phyloP scores from a whole-genome alignment of 2,113 vertebrate species.

The Conger conger region DNA sequence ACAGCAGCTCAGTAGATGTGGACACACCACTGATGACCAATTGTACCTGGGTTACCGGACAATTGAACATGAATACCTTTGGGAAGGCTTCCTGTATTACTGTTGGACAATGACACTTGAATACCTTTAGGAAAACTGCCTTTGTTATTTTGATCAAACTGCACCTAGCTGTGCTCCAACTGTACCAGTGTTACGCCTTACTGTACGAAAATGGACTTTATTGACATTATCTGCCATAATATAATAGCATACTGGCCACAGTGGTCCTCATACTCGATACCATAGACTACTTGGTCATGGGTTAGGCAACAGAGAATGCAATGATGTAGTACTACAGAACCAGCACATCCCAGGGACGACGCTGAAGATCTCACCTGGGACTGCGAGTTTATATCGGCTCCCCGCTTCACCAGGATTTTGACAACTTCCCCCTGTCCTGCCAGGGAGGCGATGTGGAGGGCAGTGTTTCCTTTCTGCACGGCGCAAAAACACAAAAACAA shows the following conservation, averaged over 20 bases:
- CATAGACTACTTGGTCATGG: not conserved
- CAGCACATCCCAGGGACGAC: no score
- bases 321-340: not conserved
- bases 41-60: not conserved
- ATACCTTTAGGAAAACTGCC: no score
- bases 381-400: constrained; percentile 92
- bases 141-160: not conserved
- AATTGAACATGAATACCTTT: not conserved
- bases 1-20: not conserved
- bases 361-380: constrained; percentile 78
- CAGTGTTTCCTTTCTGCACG: constrained; percentile 93
- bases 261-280: not conserved
- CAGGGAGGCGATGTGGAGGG: constrained; percentile 94
- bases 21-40: not conserved
- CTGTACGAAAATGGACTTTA: not conserved
- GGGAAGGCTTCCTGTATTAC: not conserved
- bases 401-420: constrained; percentile 87
- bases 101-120: not conserved
- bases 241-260: no score
- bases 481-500: constrained; percentile 16
- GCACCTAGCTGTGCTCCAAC: not conserved
- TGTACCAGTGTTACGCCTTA: not conserved
- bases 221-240: no score
- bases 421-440: constrained; percentile 93
- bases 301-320: not conserved